These are phyloP conservation scores for Muscidifurax raptorellus DNA, from an alignment of 1,140 invertebrate species.

Conservation along the genomic window DNA sequence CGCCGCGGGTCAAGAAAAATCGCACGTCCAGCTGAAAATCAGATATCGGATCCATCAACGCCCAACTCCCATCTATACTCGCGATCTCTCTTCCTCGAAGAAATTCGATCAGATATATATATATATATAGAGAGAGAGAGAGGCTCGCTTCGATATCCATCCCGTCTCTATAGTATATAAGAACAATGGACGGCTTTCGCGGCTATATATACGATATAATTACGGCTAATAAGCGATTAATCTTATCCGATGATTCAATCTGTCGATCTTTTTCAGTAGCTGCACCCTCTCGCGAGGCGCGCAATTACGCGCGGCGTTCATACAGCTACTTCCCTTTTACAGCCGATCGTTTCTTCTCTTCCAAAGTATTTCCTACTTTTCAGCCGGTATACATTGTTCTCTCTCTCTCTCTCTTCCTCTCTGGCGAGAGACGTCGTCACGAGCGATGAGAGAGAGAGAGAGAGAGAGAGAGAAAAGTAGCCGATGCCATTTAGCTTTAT, in stretches of 20 bases:
- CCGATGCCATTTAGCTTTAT: neutral
- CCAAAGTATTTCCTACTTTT: neutral
- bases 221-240: conserved; percentile 53
- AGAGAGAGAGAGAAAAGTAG: neutral
- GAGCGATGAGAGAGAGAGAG: neutral
- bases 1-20: no score
- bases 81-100: conserved; percentile 4
- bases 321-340: neutral
- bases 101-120: conserved; percentile 19
- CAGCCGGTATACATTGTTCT: neutral
- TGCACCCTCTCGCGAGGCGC: neutral
- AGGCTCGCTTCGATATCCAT: neutral
- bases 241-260: conserved; percentile 47
- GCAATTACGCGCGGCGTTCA: neutral
- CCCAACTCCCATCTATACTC: neutral
- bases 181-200: conserved; percentile 13
- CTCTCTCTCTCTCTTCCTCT: neutral
- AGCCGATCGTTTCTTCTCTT: neutral
- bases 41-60: neutral
- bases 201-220: conserved; percentile 31
- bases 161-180: neutral
- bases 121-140: no score
- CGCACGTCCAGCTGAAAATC: neutral
- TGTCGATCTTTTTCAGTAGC: conserved; percentile 27
- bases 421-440: neutral